phyloP scores from a whole-genome alignment of 2,797 vertebrate species.

The Myiothlypis chrysogaster region DNA sequence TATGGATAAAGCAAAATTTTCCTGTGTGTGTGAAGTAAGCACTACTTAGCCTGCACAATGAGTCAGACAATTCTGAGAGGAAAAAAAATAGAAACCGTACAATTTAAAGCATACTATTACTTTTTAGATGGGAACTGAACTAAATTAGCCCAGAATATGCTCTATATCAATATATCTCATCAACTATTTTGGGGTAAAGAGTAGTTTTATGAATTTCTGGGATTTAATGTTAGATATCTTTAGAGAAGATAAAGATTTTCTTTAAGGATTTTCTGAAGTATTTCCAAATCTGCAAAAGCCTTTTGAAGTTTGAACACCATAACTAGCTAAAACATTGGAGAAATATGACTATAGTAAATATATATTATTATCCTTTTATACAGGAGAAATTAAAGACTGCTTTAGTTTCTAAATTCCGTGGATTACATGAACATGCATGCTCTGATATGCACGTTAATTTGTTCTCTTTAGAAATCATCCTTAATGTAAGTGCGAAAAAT shows the following conservation, averaged over 20 bases:
- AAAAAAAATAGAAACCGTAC: not conserved
- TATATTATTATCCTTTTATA: not conserved
- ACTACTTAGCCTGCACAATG: not conserved
- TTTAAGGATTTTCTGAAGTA: not conserved
- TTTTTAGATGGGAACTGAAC: not conserved
- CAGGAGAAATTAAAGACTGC: not conserved
- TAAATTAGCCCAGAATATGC: not conserved
- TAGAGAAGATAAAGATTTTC: not conserved
- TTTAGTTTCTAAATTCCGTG: not conserved
- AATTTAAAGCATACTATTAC: not conserved
- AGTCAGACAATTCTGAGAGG: not conserved
- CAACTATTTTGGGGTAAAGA: fast-evolving
- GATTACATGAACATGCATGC: not conserved
- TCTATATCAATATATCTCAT: not conserved
- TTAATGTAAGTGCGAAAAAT: not conserved
- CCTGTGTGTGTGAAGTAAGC: not conserved
- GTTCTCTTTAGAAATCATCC: not conserved
- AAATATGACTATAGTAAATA: not conserved
- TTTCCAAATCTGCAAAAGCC: not conserved
- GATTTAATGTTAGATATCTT: not conserved
- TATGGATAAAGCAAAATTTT: not conserved
- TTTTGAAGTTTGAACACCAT: not conserved
- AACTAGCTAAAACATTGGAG: not conserved
- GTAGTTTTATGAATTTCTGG: not conserved
- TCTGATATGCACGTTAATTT: not conserved